Conservation (phyloP, 2,113 vertebrate species). For the Phyllostomus hastatus region DNA sequence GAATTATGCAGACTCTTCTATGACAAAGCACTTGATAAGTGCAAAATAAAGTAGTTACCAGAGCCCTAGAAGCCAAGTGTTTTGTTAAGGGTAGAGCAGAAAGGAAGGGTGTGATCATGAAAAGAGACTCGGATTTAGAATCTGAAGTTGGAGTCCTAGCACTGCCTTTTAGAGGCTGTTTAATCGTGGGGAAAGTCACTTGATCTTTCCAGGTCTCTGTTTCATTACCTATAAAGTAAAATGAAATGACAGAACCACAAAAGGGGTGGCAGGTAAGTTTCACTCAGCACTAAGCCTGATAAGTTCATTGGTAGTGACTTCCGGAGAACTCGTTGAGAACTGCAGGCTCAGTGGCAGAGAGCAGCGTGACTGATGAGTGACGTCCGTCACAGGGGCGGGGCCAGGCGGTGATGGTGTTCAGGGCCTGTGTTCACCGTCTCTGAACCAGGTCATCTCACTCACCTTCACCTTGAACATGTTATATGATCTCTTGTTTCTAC, state of each 20-base stretch:
- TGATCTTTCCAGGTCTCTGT: neutral
- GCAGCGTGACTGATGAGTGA: neutral
- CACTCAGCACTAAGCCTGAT: neutral
- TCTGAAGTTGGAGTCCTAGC: neutral
- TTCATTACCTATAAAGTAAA: constrained; percentile 40
- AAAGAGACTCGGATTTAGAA: constrained; percentile 3
- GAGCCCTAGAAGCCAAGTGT: neutral
- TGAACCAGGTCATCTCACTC: neutral
- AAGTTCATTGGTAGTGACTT: neutral
- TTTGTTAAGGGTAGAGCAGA: constrained; percentile 1
- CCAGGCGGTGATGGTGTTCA: neutral
- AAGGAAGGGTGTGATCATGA: neutral
- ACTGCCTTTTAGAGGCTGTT: neutral
- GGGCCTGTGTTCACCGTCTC: neutral
- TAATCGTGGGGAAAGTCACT: neutral
- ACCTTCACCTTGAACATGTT: neutral
- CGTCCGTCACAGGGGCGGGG: neutral
- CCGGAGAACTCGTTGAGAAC: neutral
- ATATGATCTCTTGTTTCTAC: neutral
- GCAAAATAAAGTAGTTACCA: neutral
- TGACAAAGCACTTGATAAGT: neutral
- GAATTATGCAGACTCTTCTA: neutral
- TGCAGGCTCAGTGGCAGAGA: neutral
- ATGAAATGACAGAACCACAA: neutral
- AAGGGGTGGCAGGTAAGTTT: neutral